Base-by-base conservation (phyloP, 2,797 vertebrate species). In the Sitta carolinensis region DNA sequence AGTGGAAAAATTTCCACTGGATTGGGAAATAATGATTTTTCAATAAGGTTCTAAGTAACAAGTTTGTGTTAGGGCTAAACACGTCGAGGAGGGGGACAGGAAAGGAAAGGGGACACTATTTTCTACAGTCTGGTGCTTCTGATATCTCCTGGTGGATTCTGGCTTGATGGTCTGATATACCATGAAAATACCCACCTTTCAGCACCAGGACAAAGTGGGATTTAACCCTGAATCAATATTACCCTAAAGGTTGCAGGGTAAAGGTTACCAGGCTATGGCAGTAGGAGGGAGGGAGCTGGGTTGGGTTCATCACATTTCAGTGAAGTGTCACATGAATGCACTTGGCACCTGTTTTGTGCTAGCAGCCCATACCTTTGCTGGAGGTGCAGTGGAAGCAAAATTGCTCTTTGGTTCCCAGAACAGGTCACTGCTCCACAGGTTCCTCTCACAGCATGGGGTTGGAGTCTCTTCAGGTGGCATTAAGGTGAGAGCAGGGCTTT, bases 401-500 rank as follows among this genome's bases (percentile, higher is more conserved):
- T 5, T 32, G 62, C 7, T 42, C 6, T 4, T 38, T 51, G 42
- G 2, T 75, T 91, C n/a, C 43, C 36, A n/a, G 45, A 80, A 4
- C 7, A 32, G 66, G 30, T 57, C 42, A 22, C 20, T 91, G 70
- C 30, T 64, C 58, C 27, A 4, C 19, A 75, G 66, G 32, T 73
- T 67, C 8, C 10, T 34, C 55, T 58, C 50, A 4, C 58, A 40
- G 34, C 0, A 0, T 22, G 25, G 40, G n/a, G 19, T 4, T 38
- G 50, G n/a, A 50, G 48, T 64, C 90, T 22, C 32, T 2, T 32
- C 77, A 73, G 34, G 1, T 64, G 66, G 27, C 61, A 19, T 47
- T 54, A 27, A 87, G 52, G 61, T 61, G 47, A 43, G 75, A 42
- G 30, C 17, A 50, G 48, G 66, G 62, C 12, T 45, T 70, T 32